These are phyloP conservation scores for Saccostrea glomerata DNA, from an alignment of 1,140 invertebrate genomes.

Conservation along the genomic window DNA sequence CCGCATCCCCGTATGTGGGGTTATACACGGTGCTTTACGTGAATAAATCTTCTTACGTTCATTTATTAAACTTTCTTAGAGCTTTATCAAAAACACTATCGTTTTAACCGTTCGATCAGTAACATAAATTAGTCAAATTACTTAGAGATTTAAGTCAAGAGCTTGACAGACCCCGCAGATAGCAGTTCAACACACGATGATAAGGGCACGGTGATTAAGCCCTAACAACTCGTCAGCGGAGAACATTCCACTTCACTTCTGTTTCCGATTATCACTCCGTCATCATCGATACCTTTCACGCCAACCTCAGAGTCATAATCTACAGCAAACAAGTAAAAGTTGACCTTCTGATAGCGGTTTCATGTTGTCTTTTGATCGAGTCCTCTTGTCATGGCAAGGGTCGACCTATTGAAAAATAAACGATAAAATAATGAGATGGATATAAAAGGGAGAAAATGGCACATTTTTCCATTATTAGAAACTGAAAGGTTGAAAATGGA, in stretches of 20 bases:
- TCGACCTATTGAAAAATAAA: background rate
- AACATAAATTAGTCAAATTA: constrained; percentile 12
- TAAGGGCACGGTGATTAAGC: constrained; percentile 5
- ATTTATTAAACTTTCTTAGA: too few relatives aligned
- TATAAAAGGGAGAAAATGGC: background rate
- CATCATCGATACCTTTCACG: background rate
- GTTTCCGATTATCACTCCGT: background rate
- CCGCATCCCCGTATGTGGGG: too few relatives aligned
- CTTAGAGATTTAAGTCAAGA: background rate
- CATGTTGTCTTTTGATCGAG: constrained; percentile 33
- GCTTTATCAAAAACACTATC: too few relatives aligned
- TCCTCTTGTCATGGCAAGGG: background rate
- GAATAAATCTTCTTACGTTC: too few relatives aligned
- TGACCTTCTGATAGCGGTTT: constrained; percentile 19
- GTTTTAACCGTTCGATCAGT: background rate
- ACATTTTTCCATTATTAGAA: background rate
- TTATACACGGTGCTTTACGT: too few relatives aligned
- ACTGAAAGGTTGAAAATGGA: background rate
- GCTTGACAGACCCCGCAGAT: background rate
- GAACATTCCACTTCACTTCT: background rate
- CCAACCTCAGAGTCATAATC: constrained; percentile 10
- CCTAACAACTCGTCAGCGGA: background rate
- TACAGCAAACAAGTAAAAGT: background rate
- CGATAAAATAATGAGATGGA: background rate
- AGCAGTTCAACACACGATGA: background rate